Conservation (phyloP, 2,888 invertebrate species). For the Hyppa rectilinea region DNA sequence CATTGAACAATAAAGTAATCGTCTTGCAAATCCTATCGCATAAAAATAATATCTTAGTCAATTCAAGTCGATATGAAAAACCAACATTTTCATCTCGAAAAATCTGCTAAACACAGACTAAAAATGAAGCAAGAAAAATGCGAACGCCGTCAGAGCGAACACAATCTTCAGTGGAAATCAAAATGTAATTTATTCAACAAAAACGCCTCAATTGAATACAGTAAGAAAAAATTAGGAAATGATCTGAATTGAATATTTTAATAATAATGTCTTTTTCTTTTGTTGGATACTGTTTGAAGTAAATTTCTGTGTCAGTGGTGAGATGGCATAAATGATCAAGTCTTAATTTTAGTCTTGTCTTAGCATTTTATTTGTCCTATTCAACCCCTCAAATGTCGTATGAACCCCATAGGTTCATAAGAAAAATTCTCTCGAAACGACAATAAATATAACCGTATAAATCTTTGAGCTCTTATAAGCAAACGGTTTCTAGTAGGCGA, state of each 20-base stretch:
- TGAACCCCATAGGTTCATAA: no score
- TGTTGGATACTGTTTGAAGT: constrained; percentile 27
- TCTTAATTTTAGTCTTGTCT: background rate
- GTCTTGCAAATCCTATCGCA: constrained; percentile 21
- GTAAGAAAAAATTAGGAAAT: constrained; percentile 54
- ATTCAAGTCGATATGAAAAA: constrained; percentile 34
- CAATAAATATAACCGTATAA: no score
- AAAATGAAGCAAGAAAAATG: constrained; percentile 39
- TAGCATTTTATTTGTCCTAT: background rate
- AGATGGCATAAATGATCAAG: constrained; percentile 12
- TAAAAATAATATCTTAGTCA: constrained; percentile 10
- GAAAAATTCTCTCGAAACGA: no score
- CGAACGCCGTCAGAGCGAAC: constrained; percentile 19
- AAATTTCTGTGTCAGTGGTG: constrained; percentile 18
- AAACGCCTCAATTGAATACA: constrained; percentile 60
- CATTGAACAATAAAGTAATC: constrained; percentile 28
- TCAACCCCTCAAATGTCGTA: no score
- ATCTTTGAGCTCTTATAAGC: no score
- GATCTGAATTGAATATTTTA: constrained; percentile 60
- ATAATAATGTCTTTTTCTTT: constrained; percentile 49
- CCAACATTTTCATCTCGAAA: constrained; percentile 25
- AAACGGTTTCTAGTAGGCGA: no score
- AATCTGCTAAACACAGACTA: constrained; percentile 50
- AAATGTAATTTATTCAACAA: constrained; percentile 66
- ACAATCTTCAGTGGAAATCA: constrained; percentile 61